A percentile compares a stretch with the other conserved stretches of the same genome.
Conservation (phyloP, 1,140 invertebrate species). For the Lasioglossum albipes region DNA sequence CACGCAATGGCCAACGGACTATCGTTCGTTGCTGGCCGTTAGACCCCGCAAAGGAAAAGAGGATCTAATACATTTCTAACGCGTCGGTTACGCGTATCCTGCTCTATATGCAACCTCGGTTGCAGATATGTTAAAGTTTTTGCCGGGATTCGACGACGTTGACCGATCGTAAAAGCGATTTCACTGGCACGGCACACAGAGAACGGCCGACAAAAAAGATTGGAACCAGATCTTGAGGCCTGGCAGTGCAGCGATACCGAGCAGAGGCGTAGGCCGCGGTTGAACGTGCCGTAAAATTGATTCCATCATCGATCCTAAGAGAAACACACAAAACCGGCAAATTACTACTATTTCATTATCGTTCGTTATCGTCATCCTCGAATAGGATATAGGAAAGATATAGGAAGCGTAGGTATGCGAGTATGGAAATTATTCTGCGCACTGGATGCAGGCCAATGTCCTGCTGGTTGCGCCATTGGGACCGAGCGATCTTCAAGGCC, state of each 20-base stretch:
- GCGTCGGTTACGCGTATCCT: background rate
- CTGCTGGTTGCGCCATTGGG: conserved; percentile 47
- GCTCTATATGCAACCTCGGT: background rate
- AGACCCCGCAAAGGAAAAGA: background rate
- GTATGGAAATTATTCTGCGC: background rate
- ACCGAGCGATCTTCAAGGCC: conserved; percentile 46
- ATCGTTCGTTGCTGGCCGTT: conserved; percentile 20
- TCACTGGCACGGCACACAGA: conserved; percentile 23
- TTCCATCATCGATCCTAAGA: conserved; percentile 36
- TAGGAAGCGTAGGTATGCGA: conserved; percentile 2
- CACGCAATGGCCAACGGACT: conserved; percentile 7
- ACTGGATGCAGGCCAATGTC: conserved; percentile 39
- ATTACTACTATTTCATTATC: conserved; percentile 1
- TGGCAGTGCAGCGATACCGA: conserved; percentile 21
- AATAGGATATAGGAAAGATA: background rate
- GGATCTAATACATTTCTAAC: background rate
- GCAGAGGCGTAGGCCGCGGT: conserved; percentile 22
- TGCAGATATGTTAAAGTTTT: background rate
- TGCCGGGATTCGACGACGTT: background rate
- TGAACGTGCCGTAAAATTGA: conserved; percentile 27
- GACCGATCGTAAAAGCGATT: conserved; percentile 51
- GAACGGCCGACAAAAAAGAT: conserved; percentile 15
- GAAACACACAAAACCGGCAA: background rate
- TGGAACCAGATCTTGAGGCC: conserved; percentile 22
- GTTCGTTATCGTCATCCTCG: background rate